These are phyloP conservation scores for Strix aluco DNA, from an alignment of 2,113 vertebrate genomes.

Conservation along the genomic window DNA sequence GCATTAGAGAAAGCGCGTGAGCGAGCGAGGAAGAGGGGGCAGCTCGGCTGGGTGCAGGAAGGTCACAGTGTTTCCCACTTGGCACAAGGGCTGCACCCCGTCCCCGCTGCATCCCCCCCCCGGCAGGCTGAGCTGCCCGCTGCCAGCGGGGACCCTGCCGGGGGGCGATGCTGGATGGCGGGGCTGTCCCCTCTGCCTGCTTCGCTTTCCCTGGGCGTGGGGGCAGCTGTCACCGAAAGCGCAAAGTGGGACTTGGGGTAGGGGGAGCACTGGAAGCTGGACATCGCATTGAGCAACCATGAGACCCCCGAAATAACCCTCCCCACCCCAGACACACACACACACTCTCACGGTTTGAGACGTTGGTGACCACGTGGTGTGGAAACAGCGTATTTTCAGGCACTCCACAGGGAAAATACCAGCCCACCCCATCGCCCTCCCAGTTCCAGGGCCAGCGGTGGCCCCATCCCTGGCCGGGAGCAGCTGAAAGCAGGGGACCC, in stretches of 20 bases:
- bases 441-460: not conserved
- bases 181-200: not conserved
- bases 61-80: constrained; percentile 48
- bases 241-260: not conserved
- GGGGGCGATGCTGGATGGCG: not conserved
- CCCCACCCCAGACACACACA: not conserved
- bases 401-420: constrained; percentile 21
- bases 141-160: rapidly evolving
- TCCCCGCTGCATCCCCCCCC: rapidly evolving
- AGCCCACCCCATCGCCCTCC: not conserved
- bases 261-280: constrained; percentile 40
- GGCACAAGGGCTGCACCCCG: not conserved
- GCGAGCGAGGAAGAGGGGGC: not conserved
- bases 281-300: constrained; percentile 24
- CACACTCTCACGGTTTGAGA: not conserved
- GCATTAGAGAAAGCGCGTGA: constrained; percentile 53
- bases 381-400: constrained; percentile 28
- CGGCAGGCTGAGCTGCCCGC: not conserved
- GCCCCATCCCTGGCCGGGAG: not conserved
- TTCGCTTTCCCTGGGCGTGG: rapidly evolving
- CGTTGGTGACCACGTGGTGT: not conserved
- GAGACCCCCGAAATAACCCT: not conserved
- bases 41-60: not conserved
- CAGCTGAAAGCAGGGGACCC: not conserved
- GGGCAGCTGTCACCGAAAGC: not conserved